These are phyloP conservation scores for Glyphotaelius pellucidus DNA, from an alignment of 2,888 invertebrate genomes.

Conservation along the genomic window DNA sequence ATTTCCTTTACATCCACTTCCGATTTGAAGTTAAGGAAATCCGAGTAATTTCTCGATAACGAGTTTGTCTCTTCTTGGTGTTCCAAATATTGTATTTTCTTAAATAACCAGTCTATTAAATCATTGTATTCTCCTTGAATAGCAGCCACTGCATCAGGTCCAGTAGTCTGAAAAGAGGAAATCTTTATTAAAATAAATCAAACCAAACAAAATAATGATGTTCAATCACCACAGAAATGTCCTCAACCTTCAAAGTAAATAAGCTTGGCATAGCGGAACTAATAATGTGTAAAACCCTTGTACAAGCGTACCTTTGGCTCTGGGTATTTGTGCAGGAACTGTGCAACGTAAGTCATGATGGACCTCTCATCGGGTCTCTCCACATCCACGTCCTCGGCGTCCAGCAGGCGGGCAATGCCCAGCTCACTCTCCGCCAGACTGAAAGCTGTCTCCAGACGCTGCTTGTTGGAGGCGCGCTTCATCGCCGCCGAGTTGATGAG, in stretches of 20 bases:
- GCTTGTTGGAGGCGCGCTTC: constrained; percentile 85
- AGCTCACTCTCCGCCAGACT: constrained; percentile 93
- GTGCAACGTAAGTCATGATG: constrained; percentile 99
- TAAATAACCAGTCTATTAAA: constrained; percentile 88
- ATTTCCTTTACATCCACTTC: constrained; percentile 86
- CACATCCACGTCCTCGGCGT: constrained; percentile 97
- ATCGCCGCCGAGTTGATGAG: constrained; percentile 92
- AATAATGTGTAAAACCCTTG: neutral
- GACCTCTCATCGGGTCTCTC: constrained; percentile 97
- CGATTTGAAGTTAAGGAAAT: constrained; percentile 86
- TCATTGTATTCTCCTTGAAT: constrained; percentile 89
- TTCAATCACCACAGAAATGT: neutral
- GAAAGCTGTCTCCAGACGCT: constrained; percentile 94
- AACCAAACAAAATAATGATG: neutral
- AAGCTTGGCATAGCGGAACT: neutral
- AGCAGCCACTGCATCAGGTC: constrained; percentile 85
- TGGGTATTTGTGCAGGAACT: constrained; percentile 96
- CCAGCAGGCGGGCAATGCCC: constrained; percentile 93
- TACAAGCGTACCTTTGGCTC: constrained; percentile 83
- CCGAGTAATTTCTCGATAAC: constrained; percentile 87
- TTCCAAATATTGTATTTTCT: constrained; percentile 86
- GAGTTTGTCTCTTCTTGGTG: constrained; percentile 86
- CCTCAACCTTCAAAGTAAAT: neutral
- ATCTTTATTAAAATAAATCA: neutral
- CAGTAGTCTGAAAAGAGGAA: constrained; percentile 77